phyloP scores from a whole-genome alignment of 2,797 vertebrate species.

The Megalops cyprinoides region DNA sequence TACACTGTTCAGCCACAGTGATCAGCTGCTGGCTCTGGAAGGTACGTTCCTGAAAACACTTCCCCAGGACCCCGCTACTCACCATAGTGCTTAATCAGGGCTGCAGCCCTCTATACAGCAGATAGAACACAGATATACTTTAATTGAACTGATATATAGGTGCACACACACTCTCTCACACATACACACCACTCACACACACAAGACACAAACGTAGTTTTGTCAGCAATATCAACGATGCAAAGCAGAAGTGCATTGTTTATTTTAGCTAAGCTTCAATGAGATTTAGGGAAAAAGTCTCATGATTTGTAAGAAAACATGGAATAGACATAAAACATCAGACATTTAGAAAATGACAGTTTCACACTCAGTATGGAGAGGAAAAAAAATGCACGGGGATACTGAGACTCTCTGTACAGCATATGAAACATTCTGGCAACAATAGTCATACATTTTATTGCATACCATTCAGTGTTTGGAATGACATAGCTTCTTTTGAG shows the following conservation, averaged over 20 bases:
- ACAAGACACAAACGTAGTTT: too few relatives aligned
- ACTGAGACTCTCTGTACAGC: not conserved
- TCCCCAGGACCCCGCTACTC: too few relatives aligned
- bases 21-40: too few relatives aligned
- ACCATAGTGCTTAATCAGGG: too few relatives aligned
- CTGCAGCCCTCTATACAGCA: too few relatives aligned
- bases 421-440: not conserved
- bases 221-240: not conserved
- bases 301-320: not conserved
- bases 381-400: not conserved
- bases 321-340: not conserved
- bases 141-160: too few relatives aligned
- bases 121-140: too few relatives aligned
- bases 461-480: not conserved
- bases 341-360: not conserved
- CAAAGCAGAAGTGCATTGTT: not conserved
- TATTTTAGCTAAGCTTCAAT: not conserved
- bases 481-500: too few relatives aligned
- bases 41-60: too few relatives aligned
- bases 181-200: too few relatives aligned
- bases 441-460: not conserved
- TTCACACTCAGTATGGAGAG: not conserved
- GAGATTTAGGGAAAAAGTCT: not conserved
- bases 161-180: too few relatives aligned
- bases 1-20: too few relatives aligned